Base-by-base conservation (phyloP, 2,888 invertebrate genomes). In the Mantis religiosa region DNA sequence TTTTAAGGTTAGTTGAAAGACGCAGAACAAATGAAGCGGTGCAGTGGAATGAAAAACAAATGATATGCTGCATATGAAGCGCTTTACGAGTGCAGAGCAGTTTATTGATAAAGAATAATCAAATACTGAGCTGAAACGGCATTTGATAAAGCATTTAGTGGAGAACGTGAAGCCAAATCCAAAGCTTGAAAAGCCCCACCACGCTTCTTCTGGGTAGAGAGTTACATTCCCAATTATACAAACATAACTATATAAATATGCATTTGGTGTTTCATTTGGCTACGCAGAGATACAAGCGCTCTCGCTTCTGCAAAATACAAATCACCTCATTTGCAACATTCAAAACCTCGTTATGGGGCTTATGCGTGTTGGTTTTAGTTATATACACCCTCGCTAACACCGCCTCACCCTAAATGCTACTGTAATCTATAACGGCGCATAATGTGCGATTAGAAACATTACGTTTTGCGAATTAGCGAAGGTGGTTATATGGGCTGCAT, bases 201-300 rank as follows among this genome's bases (percentile, higher is more conserved):
- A 54, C 54, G 14, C 54, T 54, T 54, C 54, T 54, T 54, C 14
- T 14, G 15, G 54, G 34, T 8, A 34, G 34, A 34, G 54, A 54
- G 54, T 54, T 15, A 54, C 54, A 54, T 54, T 54, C 81, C 20
- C 86, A 87, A 87, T 87, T 81, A 87, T 81, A 87, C 86, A 81
- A 87, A 87, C 86, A 87, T 30, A 87, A 81, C 86, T 87, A 87
- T 81, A 81, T 87, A 87, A 87, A 87, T 87, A 87, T 87, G 86
- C 81, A 87, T 87, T 82, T 87, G 82, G 81, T 30, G 82, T 87
- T 87, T 87, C 86, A 81, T 71, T 87, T 87, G 47, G 20, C n/a
- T 25, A 41, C 41, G 47, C 25, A 41, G n/a, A 28, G 41, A n/a
- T 47, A 20, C 30, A 81, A 3, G 81, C 9, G 25, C 28, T 30